A percentile compares a stretch with the other conserved stretches of the same genome.
phyloP scores from a whole-genome alignment of 1,140 invertebrate species.

The Brachionus angularis region DNA sequence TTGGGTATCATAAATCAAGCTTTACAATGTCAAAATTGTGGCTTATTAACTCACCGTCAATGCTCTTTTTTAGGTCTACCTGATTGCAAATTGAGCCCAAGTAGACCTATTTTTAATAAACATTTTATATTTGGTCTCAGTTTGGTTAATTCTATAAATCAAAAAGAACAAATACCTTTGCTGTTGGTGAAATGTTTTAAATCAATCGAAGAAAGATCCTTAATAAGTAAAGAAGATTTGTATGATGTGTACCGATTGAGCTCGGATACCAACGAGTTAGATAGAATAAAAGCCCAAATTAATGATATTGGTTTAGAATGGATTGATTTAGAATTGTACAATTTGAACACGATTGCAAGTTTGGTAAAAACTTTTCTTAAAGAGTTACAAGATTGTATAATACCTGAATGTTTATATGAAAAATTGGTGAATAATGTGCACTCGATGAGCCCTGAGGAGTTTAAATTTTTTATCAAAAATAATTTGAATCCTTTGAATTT shows the following conservation, averaged over 20 bases:
- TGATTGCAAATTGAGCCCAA: background rate
- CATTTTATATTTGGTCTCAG: slow-evolving; percentile 12
- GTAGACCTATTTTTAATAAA: background rate
- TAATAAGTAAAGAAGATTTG: slow-evolving; percentile 27
- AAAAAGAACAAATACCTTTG: background rate
- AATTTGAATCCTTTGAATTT: slow-evolving; percentile 8
- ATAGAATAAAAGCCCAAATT: slow-evolving; percentile 12
- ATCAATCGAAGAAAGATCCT: slow-evolving; percentile 17
- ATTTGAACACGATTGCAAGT: slow-evolving; percentile 35
- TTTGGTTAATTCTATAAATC: slow-evolving; percentile 14
- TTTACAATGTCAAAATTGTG: slow-evolving; percentile 35
- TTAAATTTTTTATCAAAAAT: slow-evolving; percentile 14
- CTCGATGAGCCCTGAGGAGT: background rate
- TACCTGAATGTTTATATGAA: slow-evolving; percentile 34
- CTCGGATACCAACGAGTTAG: background rate
- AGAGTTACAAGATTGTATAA: slow-evolving; percentile 14
- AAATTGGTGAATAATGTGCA: background rate
- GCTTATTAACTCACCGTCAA: slow-evolving; percentile 26
- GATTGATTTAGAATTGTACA: slow-evolving; percentile 12
- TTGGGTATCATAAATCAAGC: slow-evolving; percentile 39
- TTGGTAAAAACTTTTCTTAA: slow-evolving; percentile 28
- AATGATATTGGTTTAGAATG: slow-evolving; percentile 30
- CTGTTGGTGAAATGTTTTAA: slow-evolving; percentile 5
- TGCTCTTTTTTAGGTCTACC: slow-evolving; percentile 13
- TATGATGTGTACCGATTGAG: slow-evolving; percentile 37